These are phyloP conservation scores for Tachyglossus aculeatus DNA, from an alignment of 2,797 vertebrate species.

Conservation along the genomic window DNA sequence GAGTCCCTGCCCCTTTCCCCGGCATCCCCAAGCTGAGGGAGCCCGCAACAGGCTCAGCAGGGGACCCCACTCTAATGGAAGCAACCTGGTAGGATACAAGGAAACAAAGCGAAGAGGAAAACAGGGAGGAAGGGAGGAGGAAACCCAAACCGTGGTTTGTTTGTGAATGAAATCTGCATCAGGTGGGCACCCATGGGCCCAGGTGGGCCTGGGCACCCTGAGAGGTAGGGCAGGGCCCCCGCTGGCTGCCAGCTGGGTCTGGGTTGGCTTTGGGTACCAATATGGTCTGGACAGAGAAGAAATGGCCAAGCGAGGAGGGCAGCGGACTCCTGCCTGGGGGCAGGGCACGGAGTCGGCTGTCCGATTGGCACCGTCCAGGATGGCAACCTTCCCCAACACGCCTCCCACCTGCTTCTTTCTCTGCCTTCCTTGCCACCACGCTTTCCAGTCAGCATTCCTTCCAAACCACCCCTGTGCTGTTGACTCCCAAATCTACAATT, in stretches of 20 bases:
- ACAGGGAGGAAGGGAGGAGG: not conserved
- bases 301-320: not conserved
- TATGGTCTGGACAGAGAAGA: not conserved
- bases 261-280: not conserved
- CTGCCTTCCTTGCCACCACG: too few relatives aligned
- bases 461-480: too few relatives aligned
- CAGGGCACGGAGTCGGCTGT: too few relatives aligned
- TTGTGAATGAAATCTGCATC: not conserved
- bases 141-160: not conserved
- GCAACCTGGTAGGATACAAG: not conserved
- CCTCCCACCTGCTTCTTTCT: too few relatives aligned
- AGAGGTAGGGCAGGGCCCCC: too few relatives aligned
- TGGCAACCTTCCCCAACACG: too few relatives aligned
- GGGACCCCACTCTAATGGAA: not conserved
- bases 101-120: rapidly evolving
- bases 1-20: not conserved
- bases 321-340: not conserved
- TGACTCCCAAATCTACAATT: too few relatives aligned
- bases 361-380: too few relatives aligned
- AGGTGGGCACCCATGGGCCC: not conserved
- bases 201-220: not conserved
- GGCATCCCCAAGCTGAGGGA: not conserved
- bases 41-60: not conserved
- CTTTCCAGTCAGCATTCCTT: too few relatives aligned
- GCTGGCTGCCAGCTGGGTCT: not conserved